A percentile compares a stretch with the other conserved stretches of the same genome.
These are phyloP conservation scores for Podargus strigoides DNA, from an alignment of 2,797 vertebrate genomes.

Conservation along the genomic window DNA sequence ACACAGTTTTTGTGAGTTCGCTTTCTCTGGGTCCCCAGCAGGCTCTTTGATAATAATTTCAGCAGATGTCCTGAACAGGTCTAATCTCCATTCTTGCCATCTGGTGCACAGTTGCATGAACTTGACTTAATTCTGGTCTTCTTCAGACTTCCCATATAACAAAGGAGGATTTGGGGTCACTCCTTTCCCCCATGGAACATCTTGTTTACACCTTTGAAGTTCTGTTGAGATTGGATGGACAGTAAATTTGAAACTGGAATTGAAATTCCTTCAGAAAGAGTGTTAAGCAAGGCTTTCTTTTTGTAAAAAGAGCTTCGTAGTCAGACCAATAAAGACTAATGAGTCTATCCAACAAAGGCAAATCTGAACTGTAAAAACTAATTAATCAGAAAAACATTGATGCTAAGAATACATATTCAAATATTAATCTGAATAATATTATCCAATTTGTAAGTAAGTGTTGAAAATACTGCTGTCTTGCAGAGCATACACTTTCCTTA, in stretches of 20 bases:
- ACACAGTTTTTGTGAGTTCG: neutral
- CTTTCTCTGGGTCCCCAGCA: neutral
- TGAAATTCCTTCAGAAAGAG: neutral
- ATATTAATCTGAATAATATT: neutral
- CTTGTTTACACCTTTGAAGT: neutral
- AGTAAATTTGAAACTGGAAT: neutral
- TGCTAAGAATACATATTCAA: neutral
- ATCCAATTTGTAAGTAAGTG: neutral
- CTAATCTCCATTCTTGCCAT: neutral
- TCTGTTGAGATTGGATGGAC: neutral
- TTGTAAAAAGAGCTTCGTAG: neutral
- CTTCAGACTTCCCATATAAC: neutral
- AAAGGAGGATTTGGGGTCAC: neutral
- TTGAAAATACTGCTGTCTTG: neutral
- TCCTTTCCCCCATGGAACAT: neutral
- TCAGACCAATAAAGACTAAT: neutral
- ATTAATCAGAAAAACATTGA: neutral
- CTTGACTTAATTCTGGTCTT: neutral
- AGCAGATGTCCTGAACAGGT: neutral
- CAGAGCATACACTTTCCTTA: neutral
- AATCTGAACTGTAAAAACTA: neutral
- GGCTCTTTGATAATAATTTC: neutral
- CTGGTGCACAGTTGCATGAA: neutral
- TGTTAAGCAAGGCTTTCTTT: neutral
- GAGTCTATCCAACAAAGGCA: neutral